phyloP scores from a whole-genome alignment of 2,797 vertebrate genomes.

The Lophotriccus pileatus region DNA sequence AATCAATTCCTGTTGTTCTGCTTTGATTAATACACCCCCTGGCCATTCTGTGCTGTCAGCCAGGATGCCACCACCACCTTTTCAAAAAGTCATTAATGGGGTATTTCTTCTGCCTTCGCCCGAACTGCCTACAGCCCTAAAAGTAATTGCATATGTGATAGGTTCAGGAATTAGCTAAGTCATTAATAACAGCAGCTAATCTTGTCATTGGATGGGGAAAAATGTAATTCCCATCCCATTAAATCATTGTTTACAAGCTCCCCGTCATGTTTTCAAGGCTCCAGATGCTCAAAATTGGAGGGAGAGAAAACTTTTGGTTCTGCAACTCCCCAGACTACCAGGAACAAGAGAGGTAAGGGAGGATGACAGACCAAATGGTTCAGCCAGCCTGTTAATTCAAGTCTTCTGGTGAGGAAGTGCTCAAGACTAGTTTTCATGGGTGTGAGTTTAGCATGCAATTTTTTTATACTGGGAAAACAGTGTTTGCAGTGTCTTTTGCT shows the following conservation, averaged over 20 bases:
- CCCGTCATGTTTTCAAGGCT: not conserved
- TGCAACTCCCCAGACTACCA: not conserved
- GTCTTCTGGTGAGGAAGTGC: not conserved
- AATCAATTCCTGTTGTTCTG: conserved; percentile 38
- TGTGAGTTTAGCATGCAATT: not conserved
- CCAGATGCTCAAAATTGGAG: not conserved
- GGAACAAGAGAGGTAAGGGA: not conserved
- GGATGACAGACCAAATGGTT: not conserved
- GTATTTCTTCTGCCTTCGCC: not conserved
- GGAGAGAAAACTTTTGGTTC: not conserved
- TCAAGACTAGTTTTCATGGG: not conserved
- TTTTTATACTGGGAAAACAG: not conserved
- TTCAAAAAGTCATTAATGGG: conserved; percentile 50
- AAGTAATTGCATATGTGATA: conserved; percentile 47
- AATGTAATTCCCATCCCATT: conserved; percentile 12
- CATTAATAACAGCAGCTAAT: conserved; percentile 61
- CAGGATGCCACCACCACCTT: conserved; percentile 48
- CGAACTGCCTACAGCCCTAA: conserved; percentile 42
- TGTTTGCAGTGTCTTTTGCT: not conserved
- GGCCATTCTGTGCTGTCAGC: conserved; percentile 24
- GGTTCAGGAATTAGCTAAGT: conserved; percentile 53
- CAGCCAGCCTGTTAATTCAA: not conserved
- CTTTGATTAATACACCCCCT: conserved; percentile 53
- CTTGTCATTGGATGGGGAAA: not conserved
- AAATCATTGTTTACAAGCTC: conserved; percentile 13